Base-by-base conservation (phyloP, 2,113 vertebrate genomes). In the Corydoras sp. region DNA sequence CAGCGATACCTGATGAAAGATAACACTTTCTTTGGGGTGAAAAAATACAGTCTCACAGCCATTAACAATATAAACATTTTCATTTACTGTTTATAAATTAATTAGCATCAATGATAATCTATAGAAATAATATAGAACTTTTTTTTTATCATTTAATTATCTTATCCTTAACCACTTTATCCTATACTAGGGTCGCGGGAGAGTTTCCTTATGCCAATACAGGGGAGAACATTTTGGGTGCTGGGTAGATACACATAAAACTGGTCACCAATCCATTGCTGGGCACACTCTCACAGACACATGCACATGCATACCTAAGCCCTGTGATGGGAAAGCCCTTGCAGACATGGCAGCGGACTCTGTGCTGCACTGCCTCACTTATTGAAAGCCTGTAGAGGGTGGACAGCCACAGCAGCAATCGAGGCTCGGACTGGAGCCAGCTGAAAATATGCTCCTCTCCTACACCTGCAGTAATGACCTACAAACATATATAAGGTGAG, bases 401-500 rank as follows among this genome's bases (percentile, higher is more conserved):
- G 2, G 92, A 91, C 49, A 95, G 81, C 92, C 93, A 94, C 12
- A 89, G 85, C 62, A 96, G 85, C 81, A 92, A 73, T 29, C 51
- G 77, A 5, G 93, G 92, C 55, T 93, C 91, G 0, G 83, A 87
- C 74, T 81, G 86, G 48, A 92, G 77, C 93, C 95, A 97, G 51
- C 75, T 86, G 77, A 12, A 69, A 81, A 76, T 53, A 49, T 82
- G 83, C 78, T 92, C 89, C 72, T 89, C 86, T 5, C 64, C 79
- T 65, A 87, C 58, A 65, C 78, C 72, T 49, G 77, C 76, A 74
- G 74, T 83, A 71, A 84, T 53, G 70, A 89, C 86, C 89, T 84
- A 43, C n/a, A 29, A 66, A 56, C 9, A 53, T 2, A 55, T 15
- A 10, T 24, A 56, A 59, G 29, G 5, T 11, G 29, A 75, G 2